Evolutionary conservation across 2,797 vertebrate genomes (phyloP), one percentile per base, ranked within the genome.

Genomic region (Heteromormyrus szaboi): DNA sequence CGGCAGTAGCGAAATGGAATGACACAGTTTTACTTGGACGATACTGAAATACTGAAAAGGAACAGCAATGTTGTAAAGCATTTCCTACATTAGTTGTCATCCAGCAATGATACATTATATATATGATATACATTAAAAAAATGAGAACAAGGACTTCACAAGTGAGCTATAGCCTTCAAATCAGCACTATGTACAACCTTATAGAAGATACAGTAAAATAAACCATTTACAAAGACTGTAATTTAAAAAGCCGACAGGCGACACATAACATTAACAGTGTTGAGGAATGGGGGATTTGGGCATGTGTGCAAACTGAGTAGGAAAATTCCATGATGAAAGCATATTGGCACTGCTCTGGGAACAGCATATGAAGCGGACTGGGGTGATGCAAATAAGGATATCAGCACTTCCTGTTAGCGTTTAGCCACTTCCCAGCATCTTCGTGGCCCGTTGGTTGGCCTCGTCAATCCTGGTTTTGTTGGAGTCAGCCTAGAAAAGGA

Each of bases 391-490:
- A 54, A 87, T 0, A 1, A 91, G 91, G 93, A 92, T 92, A 91
- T 95, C 95, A 95, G 93, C 93, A 94, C 93, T 93, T 94, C 17
- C 22, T 88, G 68, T 8, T 76, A 90, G 90, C 87, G 89, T 93
- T 96, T 98, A 99, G 96, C 98, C 98, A 89, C 98, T 99, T 93
- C 98, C 98, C 95, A 99, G 95, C 98, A 99, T 99, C 96, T 99
- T 99, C 95, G 98, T 99, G 93, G 99, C 99, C 84, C 98, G 98
- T 95, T 98, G 98, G 96, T 99, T 99, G 94, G 99, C 99, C 93
- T 99, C 98, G 51, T 99, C 98, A 89, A 99, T 99, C 97, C 98
- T 97, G 95, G 97, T 99, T 97, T 99, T 99, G 97, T 99, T 99
- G 95, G 98, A 99, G 94, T 99, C 99, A 86, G 99, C 98, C 99